Conservation (phyloP, 2,113 vertebrate species). For the Antechinus flavipes region DNA sequence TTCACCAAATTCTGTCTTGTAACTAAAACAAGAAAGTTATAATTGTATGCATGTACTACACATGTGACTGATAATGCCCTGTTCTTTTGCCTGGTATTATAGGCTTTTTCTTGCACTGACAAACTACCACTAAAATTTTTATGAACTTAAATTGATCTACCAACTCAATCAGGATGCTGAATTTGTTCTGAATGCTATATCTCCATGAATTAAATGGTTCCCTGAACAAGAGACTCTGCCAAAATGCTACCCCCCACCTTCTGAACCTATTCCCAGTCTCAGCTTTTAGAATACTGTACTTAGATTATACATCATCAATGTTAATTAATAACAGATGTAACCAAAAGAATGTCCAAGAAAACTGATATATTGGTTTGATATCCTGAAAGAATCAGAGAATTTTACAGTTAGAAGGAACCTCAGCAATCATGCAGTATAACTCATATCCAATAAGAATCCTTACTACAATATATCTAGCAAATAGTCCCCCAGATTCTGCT, state of each 20-base stretch:
- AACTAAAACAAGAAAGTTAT: background rate
- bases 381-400: background rate
- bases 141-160: background rate
- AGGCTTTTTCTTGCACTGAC: background rate
- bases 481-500: background rate
- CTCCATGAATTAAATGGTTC: background rate
- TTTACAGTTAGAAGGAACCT: background rate
- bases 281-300: conserved; percentile 10
- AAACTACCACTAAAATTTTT: background rate
- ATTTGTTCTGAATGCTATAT: background rate
- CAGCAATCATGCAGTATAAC: background rate
- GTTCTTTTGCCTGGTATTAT: background rate
- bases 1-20: background rate
- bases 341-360: conserved; percentile 1
- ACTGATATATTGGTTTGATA: background rate
- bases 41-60: background rate
- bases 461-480: background rate
- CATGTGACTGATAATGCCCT: background rate
- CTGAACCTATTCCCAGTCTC: background rate
- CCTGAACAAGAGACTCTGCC: background rate
- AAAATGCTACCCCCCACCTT: background rate
- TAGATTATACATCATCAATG: background rate
- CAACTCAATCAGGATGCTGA: background rate
- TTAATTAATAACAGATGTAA: conserved; percentile 21
- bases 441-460: background rate